Conservation (phyloP, 2,888 invertebrate species). For the Drosophila greeni region DNA sequence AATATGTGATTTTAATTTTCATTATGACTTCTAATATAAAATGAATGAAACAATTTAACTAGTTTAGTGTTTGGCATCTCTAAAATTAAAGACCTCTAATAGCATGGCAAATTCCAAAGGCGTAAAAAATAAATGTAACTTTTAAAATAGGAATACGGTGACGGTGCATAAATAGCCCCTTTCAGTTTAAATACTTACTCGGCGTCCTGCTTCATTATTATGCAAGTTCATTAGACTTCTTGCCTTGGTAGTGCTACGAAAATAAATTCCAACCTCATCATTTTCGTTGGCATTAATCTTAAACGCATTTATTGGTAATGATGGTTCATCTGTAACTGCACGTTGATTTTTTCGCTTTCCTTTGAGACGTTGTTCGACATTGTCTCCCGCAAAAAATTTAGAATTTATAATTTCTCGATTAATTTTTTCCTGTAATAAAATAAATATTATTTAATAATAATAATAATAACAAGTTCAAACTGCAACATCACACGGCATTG, state of each 20-base stretch:
- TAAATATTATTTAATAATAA: too few relatives aligned
- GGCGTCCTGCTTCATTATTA: slow-evolving; percentile 97
- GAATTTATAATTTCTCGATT: slow-evolving; percentile 79
- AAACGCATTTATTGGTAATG: slow-evolving; percentile 1
- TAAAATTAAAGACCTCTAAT: too few relatives aligned
- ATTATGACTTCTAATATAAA: too few relatives aligned
- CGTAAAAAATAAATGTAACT: too few relatives aligned
- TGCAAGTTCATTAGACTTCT: slow-evolving; percentile 97
- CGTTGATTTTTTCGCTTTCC: slow-evolving; percentile 77
- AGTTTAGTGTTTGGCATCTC: too few relatives aligned
- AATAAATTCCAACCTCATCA: slow-evolving; percentile 50
- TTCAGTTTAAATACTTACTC: slow-evolving; percentile 83
- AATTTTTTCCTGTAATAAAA: slow-evolving; percentile 76
- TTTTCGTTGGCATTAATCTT: slow-evolving; percentile 1
- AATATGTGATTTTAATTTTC: too few relatives aligned
- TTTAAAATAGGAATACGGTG: too few relatives aligned
- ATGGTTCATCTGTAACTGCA: slow-evolving; percentile 67
- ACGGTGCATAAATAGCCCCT: not conserved
- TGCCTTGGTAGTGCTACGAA: slow-evolving; percentile 80
- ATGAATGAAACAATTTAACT: too few relatives aligned
- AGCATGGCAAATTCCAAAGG: too few relatives aligned
- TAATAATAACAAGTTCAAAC: too few relatives aligned
- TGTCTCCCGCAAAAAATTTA: slow-evolving; percentile 77
- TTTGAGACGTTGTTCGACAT: slow-evolving; percentile 68
- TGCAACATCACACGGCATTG: too few relatives aligned